Evolutionary conservation across 2,888 invertebrate genomes (phyloP), one percentile per base, ranked within the genome.

Genomic region (Polietes domitor): DNA sequence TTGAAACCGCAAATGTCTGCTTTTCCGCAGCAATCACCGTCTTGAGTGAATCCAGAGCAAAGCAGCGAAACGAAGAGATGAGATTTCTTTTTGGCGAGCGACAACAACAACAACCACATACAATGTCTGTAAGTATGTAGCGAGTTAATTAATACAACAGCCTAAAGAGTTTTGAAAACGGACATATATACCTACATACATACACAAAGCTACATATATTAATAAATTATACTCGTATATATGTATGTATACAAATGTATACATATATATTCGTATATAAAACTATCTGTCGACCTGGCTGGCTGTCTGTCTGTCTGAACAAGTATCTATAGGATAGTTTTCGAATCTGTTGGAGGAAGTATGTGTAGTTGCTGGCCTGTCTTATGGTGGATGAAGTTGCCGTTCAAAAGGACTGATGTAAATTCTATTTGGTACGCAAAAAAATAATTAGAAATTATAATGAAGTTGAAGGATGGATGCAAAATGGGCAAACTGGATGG

Each of bases 141-240:
- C n/a, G n/a, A 5, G 26, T 84, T 84, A 84, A 84, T 84, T 84
- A 84, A 84, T 81, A 84, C 84, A 84, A 80, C 84, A 80, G 84
- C 84, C 80, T 84, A 78, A 84, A 84, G 84, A 84, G 77, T 84
- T 84, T 84, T 78, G 74, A 71, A 80, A 83, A 83, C 80, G 83
- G 83, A 80, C 83, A 72, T 77, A 37, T 7, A 74, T 77, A n/a
- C n/a, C n/a, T n/a, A n/a, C n/a, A n/a, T n/a, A n/a, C n/a, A n/a
- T n/a, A n/a, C n/a, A n/a, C n/a, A n/a, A n/a, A n/a, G n/a, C n/a
- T n/a, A 74, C 83, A 83, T 83, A 83, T 80, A 55, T 83, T 83
- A 83, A 83, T 83, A 83, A 83, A 83, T 83, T 83, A 83, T 65
- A 77, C 32, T 19, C 3, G 19, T 58, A 41, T 37, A 4, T 19